These are phyloP conservation scores for Sebastiscus tertius DNA, from an alignment of 2,797 vertebrate species.

Conservation along the genomic window DNA sequence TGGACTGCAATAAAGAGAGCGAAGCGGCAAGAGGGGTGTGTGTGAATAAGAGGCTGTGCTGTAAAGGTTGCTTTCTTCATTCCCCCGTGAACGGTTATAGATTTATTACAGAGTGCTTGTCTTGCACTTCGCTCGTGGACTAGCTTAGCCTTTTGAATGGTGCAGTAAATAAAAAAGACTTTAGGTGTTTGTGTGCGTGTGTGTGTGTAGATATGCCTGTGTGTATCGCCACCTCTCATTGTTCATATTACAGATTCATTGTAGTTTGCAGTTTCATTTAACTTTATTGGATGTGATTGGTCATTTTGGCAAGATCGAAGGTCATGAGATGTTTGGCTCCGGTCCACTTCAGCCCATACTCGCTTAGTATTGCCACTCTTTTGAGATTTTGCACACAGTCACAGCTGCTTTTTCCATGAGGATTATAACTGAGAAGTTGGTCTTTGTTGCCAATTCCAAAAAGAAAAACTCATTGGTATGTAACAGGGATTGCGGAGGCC, in stretches of 20 bases:
- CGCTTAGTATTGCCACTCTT: neutral
- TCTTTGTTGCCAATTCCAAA: conserved; percentile 12
- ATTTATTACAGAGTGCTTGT: conserved; percentile 55
- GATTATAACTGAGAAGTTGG: neutral
- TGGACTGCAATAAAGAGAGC: conserved; percentile 52
- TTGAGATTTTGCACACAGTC: conserved; percentile 5
- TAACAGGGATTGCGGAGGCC: neutral
- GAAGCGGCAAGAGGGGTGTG: conserved; percentile 19
- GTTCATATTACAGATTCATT: neutral
- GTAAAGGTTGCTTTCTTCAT: conserved; percentile 45
- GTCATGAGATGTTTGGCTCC: neutral
- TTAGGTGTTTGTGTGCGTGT: conserved; percentile 12
- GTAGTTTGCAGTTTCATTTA: conserved; percentile 9
- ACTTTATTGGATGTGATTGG: conserved; percentile 11
- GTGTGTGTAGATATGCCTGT: neutral
- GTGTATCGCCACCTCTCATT: neutral
- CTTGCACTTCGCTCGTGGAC: conserved; percentile 43
- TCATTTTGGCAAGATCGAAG: neutral
- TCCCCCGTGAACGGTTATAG: conserved; percentile 48
- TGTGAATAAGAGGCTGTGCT: conserved; percentile 50
- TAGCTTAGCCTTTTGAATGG: conserved; percentile 36
- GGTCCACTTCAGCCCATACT: neutral
- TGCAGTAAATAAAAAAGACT: conserved; percentile 53
- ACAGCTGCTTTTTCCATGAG: conserved; percentile 11
- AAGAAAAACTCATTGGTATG: conserved; percentile 3